Percentiles rank a stretch among this genome's conserved stretches.
Conservation (phyloP, 2,888 invertebrate species). For the Carcina quercana region DNA sequence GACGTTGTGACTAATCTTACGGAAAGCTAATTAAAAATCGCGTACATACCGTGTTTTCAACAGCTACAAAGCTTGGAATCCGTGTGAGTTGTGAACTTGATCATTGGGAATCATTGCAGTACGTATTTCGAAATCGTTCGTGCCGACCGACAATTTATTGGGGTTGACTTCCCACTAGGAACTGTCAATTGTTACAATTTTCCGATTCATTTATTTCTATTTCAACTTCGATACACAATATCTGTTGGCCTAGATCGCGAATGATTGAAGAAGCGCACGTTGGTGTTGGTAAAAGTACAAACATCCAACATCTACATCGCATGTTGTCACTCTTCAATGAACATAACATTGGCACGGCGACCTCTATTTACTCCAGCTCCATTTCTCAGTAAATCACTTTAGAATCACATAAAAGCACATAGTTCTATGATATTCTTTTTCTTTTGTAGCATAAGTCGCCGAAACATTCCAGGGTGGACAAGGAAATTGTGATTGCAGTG, state of each 20-base stretch:
- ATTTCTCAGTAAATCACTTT: constrained; percentile 38
- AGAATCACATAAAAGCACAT: constrained; percentile 23
- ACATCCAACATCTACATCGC: constrained; percentile 51
- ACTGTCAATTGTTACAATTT: constrained; percentile 65
- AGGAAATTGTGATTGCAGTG: constrained; percentile 52
- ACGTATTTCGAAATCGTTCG: constrained; percentile 50
- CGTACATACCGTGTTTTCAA: constrained; percentile 43
- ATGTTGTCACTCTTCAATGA: constrained; percentile 71
- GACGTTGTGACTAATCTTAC: constrained; percentile 70
- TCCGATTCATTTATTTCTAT: constrained; percentile 44
- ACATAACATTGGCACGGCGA: constrained; percentile 68
- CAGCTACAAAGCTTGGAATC: constrained; percentile 32
- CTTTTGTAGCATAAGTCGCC: constrained; percentile 37
- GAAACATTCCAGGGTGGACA: constrained; percentile 41
- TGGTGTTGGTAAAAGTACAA: constrained; percentile 41
- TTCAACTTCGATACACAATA: constrained; percentile 23
- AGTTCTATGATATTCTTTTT: constrained; percentile 19
- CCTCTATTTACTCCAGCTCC: constrained; percentile 52
- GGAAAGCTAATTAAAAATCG: constrained; percentile 47
- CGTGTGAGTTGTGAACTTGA: constrained; percentile 35
- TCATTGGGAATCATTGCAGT: constrained; percentile 32
- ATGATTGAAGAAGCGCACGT: constrained; percentile 30
- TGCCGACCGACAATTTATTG: constrained; percentile 59
- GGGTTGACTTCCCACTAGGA: constrained; percentile 65
- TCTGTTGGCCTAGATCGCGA: constrained; percentile 18